phyloP scores from a whole-genome alignment of 2,113 vertebrate species.

The Siniperca knerii region DNA sequence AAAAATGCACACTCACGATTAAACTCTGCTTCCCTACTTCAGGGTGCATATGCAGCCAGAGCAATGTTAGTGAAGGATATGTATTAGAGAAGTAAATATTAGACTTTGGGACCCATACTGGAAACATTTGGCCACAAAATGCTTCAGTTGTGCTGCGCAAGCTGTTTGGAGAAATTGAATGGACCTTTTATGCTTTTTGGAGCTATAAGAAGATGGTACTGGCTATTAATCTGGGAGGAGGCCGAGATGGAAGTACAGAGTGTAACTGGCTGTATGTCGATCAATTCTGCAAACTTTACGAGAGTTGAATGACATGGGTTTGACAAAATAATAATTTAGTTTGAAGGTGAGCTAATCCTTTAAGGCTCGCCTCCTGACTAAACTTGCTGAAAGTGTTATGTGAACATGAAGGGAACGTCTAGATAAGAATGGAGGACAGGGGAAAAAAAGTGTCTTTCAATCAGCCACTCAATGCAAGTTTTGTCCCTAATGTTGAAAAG shows the following conservation, averaged over 20 bases:
- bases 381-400: background rate
- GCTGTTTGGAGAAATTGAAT: background rate
- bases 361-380: conserved; percentile 1
- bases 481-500: background rate
- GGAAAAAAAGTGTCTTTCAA: background rate
- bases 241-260: conserved; percentile 29
- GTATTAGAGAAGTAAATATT: background rate
- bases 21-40: background rate
- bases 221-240: background rate
- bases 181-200: background rate
- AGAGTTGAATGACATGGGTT: background rate
- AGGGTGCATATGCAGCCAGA: background rate
- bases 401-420: background rate
- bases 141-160: background rate
- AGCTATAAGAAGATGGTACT: background rate
- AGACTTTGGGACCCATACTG: background rate
- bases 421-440: background rate
- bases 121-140: conserved; percentile 5
- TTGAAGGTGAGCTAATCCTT: conserved; percentile 23
- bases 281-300: background rate
- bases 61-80: background rate
- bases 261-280: background rate
- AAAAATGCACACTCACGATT: background rate
- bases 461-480: background rate
- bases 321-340: background rate